These are phyloP conservation scores for Picus viridis DNA, from an alignment of 2,797 vertebrate species.

Conservation along the genomic window DNA sequence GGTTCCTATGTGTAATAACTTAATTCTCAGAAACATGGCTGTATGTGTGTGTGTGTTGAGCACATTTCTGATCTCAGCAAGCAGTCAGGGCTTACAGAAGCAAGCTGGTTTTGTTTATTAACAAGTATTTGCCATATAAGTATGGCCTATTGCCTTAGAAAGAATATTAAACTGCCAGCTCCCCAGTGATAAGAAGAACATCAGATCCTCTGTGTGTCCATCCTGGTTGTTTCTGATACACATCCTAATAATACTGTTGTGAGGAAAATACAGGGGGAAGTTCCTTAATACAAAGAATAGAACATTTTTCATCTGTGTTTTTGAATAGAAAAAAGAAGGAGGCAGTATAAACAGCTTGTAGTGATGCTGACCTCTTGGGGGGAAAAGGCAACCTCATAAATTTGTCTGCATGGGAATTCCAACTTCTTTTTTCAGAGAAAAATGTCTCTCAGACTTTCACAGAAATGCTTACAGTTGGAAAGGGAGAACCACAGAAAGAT, in stretches of 20 bases:
- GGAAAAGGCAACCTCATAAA: not conserved
- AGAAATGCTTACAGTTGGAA: not conserved
- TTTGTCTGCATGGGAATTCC: not conserved
- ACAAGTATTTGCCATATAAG: no score
- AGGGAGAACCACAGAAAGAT: not conserved
- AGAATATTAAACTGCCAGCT: not conserved
- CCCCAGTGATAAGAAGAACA: not conserved
- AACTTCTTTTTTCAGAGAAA: not conserved
- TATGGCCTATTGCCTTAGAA: no score
- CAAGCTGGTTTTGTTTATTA: not conserved
- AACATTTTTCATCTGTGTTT: not conserved
- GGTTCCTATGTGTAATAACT: not conserved
- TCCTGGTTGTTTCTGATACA: not conserved
- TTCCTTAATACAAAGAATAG: not conserved
- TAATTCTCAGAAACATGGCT: not conserved
- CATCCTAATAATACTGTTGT: not conserved
- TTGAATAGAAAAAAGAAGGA: not conserved
- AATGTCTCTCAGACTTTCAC: not conserved
- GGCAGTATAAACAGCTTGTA: no score
- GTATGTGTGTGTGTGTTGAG: not conserved
- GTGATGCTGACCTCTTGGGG: not conserved
- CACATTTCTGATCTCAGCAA: not conserved
- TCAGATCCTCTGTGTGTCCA: not conserved
- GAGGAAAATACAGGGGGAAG: not conserved
- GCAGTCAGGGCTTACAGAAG: conserved; percentile 5